A percentile compares a stretch with the other conserved stretches of the same genome.
Evolutionary conservation across 2,797 vertebrate genomes (phyloP).

Genomic region (Luscinia luscinia): DNA sequence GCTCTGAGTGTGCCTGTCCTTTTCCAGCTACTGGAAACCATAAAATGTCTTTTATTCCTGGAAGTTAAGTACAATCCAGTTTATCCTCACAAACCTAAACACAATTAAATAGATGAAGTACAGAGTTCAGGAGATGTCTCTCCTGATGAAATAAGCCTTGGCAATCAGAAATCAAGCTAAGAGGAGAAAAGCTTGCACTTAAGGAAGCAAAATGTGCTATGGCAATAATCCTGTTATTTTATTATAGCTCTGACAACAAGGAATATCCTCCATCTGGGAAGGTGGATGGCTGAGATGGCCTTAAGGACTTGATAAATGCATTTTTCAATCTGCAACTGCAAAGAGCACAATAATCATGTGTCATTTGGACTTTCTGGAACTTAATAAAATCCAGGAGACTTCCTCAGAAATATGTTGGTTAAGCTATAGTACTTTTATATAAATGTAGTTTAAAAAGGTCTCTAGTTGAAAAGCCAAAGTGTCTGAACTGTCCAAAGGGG

Average conservation of each 20-base stretch:
- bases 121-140: not conserved
- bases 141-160: not conserved
- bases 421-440: not conserved
- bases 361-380: slow-evolving; percentile 30
- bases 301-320: slow-evolving; percentile 35
- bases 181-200: not conserved
- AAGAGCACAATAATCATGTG: not conserved
- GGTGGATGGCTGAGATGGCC: not conserved
- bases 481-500: not conserved
- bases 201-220: not conserved
- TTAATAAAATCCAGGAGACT: slow-evolving; percentile 5
- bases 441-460: not conserved
- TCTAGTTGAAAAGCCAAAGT: not conserved
- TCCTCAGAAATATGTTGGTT: not conserved
- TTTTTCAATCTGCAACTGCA: slow-evolving; percentile 2
- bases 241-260: slow-evolving; percentile 25
- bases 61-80: not conserved
- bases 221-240: slow-evolving; percentile 27
- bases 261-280: not conserved
- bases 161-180: not conserved
- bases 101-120: not conserved
- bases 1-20: not conserved
- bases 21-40: not conserved
- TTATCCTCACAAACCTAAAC: not conserved
- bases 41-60: not conserved